phyloP scores from a whole-genome alignment of 2,888 invertebrate genomes.

The Drosophila recens region DNA sequence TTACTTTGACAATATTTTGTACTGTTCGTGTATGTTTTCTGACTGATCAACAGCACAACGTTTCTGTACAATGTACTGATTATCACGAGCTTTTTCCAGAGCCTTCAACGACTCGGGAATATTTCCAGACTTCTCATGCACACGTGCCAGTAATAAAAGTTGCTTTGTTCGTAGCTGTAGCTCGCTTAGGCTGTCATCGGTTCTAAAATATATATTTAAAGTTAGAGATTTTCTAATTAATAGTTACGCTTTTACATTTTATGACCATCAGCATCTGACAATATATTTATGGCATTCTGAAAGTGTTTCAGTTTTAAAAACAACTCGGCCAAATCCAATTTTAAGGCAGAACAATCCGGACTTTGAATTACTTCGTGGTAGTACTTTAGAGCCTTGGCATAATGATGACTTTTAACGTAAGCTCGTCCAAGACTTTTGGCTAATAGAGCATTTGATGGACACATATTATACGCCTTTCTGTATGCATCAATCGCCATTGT shows the following conservation, averaged over 20 bases:
- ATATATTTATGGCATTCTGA: conserved; percentile 93
- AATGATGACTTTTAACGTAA: conserved; percentile 96
- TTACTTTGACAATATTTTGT: conserved; percentile 82
- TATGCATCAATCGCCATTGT: conserved; percentile 94
- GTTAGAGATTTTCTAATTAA: not conserved
- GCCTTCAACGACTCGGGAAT: conserved; percentile 87
- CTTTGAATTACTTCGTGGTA: conserved; percentile 93
- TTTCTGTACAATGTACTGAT: conserved; percentile 91
- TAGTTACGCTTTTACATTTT: conserved; percentile 83
- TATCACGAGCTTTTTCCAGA: conserved; percentile 91
- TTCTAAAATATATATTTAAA: conserved; percentile 54
- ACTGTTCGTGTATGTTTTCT: conserved; percentile 78
- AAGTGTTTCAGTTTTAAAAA: conserved; percentile 94
- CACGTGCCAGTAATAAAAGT: conserved; percentile 90
- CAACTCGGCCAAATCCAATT: conserved; percentile 94
- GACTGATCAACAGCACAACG: conserved; percentile 88
- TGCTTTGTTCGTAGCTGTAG: conserved; percentile 90
- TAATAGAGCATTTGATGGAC: conserved; percentile 91
- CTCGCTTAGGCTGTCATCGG: conserved; percentile 85
- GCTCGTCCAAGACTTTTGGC: conserved; percentile 96
- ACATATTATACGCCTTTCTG: conserved; percentile 93
- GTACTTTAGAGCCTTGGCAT: conserved; percentile 94
- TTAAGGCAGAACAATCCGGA: conserved; percentile 88
- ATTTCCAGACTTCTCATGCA: conserved; percentile 88
- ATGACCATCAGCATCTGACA: conserved; percentile 90